Base-by-base conservation (phyloP, 2,113 vertebrate genomes). In the Campylorhamphus procurvoides region DNA sequence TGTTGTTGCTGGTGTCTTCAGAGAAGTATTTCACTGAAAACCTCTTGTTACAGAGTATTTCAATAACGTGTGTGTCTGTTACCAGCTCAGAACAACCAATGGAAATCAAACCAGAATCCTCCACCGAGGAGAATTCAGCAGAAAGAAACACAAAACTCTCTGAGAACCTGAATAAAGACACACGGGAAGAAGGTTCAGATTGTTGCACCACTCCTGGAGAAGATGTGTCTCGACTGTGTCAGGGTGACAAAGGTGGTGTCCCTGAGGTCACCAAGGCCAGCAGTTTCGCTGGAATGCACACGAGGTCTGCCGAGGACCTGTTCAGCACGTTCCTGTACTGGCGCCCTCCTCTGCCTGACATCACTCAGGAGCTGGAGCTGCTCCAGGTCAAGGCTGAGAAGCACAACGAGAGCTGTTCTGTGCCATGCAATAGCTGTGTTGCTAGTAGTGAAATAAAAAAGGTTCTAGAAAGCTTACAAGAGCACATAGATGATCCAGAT, bases 311-410 rank as follows among this genome's bases (percentile, higher is more conserved):
- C 15, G 90, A 98, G 16, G 98, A 98, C 5, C 78, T 96, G 63
- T 99, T 99, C 94, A 98, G 94, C 94, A 98, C 98, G 28, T 99
- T 99, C 83, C 93, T 98, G 24, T 99, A 98, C 80, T 99, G 99
- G 99, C 98, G 98, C 82, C 96, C 98, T 93, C 98, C 98, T 66
- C 98, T 99, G 92, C 99, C 98, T 68, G 98, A 99, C 92, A 98
- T 99, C 25, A 99, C 98, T 35, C 97, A 98, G 74, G 99, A 99
- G 60, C 90, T 99, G 86, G 98, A 99, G 95, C 86, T 98, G 80
- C 96, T 99, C 84, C 95, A 98, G 66, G 88, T 89, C 16, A 87
- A 93, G 85, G 85, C 95, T 75, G 96, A 97, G 75, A 95, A 77
- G 20, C 93, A 82, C 76, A 95, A 68, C 28, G 83, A 97, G 6